phyloP scores from a whole-genome alignment of 2,888 invertebrate genomes.

The Metallyticus violacea region DNA sequence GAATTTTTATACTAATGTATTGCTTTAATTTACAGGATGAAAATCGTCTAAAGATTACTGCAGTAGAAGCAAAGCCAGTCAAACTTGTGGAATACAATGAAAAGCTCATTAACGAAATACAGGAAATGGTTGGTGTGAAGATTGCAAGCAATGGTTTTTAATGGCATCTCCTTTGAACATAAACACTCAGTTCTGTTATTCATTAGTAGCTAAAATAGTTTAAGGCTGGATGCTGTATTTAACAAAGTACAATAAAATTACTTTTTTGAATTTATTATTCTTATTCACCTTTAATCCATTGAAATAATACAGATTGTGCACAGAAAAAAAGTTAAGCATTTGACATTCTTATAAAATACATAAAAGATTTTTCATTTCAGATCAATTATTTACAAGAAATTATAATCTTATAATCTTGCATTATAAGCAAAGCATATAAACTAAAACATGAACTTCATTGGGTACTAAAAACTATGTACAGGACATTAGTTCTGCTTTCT shows the following conservation, averaged over 20 bases:
- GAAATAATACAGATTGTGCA: background rate
- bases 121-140: constrained; percentile 58
- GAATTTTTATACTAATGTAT: background rate
- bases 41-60: constrained; percentile 71
- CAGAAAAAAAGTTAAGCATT: background rate
- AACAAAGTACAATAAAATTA: background rate
- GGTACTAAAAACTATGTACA: no score
- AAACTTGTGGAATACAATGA: constrained; percentile 75
- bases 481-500: no score
- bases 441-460: no score
- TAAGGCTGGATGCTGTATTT: background rate
- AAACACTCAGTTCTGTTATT: background rate
- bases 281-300: background rate
- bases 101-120: constrained; percentile 67
- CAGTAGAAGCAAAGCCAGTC: constrained; percentile 65
- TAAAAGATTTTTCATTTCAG: background rate
- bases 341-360: background rate
- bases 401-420: no score
- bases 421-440: no score
- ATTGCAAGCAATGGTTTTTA: constrained; percentile 23
- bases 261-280: background rate
- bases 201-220: background rate
- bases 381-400: no score
- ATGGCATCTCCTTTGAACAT: background rate
- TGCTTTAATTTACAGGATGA: constrained; percentile 65